phyloP scores from a whole-genome alignment of 2,113 vertebrate species.

The Rhinopomastus cyanomelas region DNA sequence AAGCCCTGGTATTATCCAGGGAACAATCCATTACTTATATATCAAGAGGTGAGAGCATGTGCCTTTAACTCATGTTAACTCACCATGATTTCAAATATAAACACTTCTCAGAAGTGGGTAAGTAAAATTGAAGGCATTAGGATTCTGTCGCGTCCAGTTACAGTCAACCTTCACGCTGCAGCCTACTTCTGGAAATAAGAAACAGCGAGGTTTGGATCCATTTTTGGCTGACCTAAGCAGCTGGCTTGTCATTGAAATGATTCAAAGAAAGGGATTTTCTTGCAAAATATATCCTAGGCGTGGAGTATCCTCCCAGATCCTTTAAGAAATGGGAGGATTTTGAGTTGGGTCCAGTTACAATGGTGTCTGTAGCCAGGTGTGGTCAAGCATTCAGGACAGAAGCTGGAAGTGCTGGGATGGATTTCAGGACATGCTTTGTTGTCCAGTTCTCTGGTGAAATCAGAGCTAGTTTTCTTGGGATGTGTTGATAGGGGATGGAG shows the following conservation, averaged over 20 bases:
- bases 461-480: neutral
- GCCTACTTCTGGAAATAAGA: conserved; percentile 38
- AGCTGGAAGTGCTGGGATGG: neutral
- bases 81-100: conserved; percentile 62
- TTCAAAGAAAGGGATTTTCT: neutral
- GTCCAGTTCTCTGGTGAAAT: neutral
- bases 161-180: conserved; percentile 25
- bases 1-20: neutral
- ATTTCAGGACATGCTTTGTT: neutral
- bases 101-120: conserved; percentile 43
- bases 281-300: neutral
- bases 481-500: accelerated
- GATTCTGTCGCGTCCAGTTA: conserved; percentile 45
- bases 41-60: conserved; percentile 35
- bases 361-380: neutral
- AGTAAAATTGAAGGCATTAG: conserved; percentile 49
- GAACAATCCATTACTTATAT: conserved; percentile 29
- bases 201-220: neutral
- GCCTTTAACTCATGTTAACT: conserved; percentile 49
- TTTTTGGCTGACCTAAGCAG: neutral
- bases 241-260: neutral
- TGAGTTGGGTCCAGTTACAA: neutral
- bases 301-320: neutral
- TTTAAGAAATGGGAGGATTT: neutral
- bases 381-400: neutral